phyloP scores from a whole-genome alignment of 1,140 invertebrate species.

The Schlechtendalia chinensis region DNA sequence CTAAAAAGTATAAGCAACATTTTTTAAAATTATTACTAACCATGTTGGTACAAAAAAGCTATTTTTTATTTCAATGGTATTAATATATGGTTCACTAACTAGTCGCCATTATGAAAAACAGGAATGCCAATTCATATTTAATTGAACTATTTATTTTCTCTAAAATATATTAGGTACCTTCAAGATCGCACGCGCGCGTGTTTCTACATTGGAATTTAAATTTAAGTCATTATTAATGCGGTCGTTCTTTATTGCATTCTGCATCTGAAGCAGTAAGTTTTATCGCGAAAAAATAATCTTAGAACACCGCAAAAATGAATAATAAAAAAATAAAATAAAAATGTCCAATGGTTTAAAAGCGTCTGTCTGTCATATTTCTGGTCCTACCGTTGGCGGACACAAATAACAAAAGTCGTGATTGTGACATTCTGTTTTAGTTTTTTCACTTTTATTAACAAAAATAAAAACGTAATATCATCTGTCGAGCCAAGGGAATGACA shows the following conservation, averaged over 20 bases:
- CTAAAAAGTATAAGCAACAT: neutral
- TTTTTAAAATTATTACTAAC: neutral
- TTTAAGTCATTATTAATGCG: conserved; percentile 23
- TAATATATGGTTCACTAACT: neutral
- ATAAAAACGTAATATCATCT: conserved; percentile 39
- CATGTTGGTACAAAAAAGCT: neutral
- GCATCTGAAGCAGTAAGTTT: conserved; percentile 4
- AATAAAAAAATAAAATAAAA: conserved; percentile 26
- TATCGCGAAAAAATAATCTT: conserved; percentile 22
- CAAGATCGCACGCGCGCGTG: neutral
- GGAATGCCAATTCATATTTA: conserved; percentile 20
- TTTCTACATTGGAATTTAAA: conserved; percentile 15
- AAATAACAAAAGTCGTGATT: conserved; percentile 41
- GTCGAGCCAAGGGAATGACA: neutral
- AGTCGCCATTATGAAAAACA: neutral
- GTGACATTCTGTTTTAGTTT: conserved; percentile 38
- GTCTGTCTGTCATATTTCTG: conserved; percentile 32
- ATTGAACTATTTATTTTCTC: conserved; percentile 41
- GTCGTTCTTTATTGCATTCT: conserved; percentile 19
- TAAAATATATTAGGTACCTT: conserved; percentile 10
- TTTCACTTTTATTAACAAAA: conserved; percentile 35
- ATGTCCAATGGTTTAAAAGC: conserved; percentile 2
- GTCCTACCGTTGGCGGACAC: neutral
- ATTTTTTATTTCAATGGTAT: neutral
- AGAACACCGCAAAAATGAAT: conserved; percentile 1